Percentiles rank a stretch among this genome's conserved stretches.
These are phyloP conservation scores for Adelphocoris suturalis DNA, from an alignment of 2,888 invertebrate genomes.

Conservation along the genomic window DNA sequence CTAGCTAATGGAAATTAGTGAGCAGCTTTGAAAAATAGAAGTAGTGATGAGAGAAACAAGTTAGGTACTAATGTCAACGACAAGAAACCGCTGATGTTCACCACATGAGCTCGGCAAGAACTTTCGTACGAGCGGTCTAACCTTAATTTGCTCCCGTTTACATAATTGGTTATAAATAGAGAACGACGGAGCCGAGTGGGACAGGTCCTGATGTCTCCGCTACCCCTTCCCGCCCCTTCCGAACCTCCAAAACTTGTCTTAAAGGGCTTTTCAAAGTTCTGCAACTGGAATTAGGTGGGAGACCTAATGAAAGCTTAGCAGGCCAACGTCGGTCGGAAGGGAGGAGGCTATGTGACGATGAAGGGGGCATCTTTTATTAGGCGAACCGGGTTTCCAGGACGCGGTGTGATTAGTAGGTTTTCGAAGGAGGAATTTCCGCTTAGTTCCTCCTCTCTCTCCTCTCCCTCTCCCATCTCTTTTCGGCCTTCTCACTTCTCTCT, in stretches of 20 bases:
- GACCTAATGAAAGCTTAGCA: slow-evolving; percentile 55
- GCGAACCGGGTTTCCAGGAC: neutral
- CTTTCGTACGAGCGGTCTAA: neutral
- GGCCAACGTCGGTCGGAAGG: too few species aligned
- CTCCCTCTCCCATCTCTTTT: neutral
- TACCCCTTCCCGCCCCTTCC: neutral
- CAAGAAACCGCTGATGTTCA: too few species aligned
- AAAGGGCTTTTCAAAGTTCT: slow-evolving; percentile 54
- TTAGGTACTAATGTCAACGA: too few species aligned
- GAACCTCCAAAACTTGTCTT: neutral
- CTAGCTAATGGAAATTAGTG: too few species aligned
- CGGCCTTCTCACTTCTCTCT: neutral
- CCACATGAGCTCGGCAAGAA: neutral
- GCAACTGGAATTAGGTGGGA: slow-evolving; percentile 41
- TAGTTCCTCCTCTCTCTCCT: neutral
- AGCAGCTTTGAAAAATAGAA: too few species aligned
- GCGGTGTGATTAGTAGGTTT: slow-evolving; percentile 58
- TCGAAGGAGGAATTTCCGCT: slow-evolving; percentile 61
- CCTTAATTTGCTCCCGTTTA: neutral
- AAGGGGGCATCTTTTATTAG: slow-evolving; percentile 15
- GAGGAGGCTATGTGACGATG: too few species aligned
- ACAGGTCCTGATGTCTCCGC: neutral
- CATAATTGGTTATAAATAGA: neutral
- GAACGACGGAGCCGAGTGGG: too few species aligned
- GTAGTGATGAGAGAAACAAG: too few species aligned